These are phyloP conservation scores for Spilarctia lutea DNA, from an alignment of 2,888 invertebrate species.

Conservation along the genomic window DNA sequence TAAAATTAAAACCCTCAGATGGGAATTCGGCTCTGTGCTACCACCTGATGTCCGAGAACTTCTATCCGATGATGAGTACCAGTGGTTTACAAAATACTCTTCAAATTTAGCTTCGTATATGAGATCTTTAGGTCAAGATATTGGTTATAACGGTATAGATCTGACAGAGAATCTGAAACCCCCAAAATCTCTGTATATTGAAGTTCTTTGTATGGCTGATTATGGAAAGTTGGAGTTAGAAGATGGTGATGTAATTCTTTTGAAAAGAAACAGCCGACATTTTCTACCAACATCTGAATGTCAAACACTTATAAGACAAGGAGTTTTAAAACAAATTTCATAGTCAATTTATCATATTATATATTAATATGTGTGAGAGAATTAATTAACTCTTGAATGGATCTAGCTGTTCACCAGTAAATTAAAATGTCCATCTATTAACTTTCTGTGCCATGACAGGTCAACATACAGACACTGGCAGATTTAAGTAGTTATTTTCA, in stretches of 20 bases:
- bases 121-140: slow-evolving; percentile 93
- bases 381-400: too few relatives aligned
- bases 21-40: slow-evolving; percentile 98
- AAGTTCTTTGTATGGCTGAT: slow-evolving; percentile 95
- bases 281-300: slow-evolving; percentile 95
- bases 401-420: too few relatives aligned
- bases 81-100: slow-evolving; percentile 96
- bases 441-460: too few relatives aligned
- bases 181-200: slow-evolving; percentile 96
- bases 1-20: slow-evolving; percentile 94
- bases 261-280: slow-evolving; percentile 97
- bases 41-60: slow-evolving; percentile 94
- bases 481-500: too few relatives aligned
- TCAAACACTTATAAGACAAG: slow-evolving; percentile 96
- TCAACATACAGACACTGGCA: too few relatives aligned
- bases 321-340: slow-evolving; percentile 92
- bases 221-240: slow-evolving; percentile 98
- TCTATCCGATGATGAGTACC: slow-evolving; percentile 92
- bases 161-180: slow-evolving; percentile 95
- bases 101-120: slow-evolving; percentile 95
- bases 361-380: too few relatives aligned
- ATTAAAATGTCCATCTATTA: too few relatives aligned
- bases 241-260: slow-evolving; percentile 95
- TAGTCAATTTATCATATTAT: slow-evolving; percentile 34
- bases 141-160: slow-evolving; percentile 91